Evolutionary conservation across 92 coral and sea anemone genomes (phyloP), one percentile per base, ranked within the genome.

Genomic region (Blastomussa wellsi): DNA sequence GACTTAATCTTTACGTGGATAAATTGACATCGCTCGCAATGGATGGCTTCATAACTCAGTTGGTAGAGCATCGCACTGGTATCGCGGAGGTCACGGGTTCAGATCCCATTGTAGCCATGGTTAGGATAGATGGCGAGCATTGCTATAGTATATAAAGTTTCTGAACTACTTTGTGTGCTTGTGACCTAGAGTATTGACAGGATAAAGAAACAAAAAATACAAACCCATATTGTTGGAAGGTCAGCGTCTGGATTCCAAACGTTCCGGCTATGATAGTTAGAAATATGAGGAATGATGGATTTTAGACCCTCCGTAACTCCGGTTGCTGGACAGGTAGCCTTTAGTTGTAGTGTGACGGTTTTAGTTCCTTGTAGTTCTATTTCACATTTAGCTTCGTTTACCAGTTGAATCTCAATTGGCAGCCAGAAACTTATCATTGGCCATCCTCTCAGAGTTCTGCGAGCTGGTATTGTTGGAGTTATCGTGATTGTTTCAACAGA

Each of bases 191-290:
- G n/a, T n/a, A n/a, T n/a, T n/a, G n/a, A n/a, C n/a, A n/a, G n/a
- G n/a, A n/a, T n/a, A n/a, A n/a, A n/a, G n/a, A n/a, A n/a, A n/a
- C n/a, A n/a, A n/a, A n/a, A n/a, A n/a, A n/a, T n/a, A 67, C 73
- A 28, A 26, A 67, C 73, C 73, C 73, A 67, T 11, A 67, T 67
- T 67, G 73, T 67, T 67, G 73, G 73, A 67, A 67, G 16, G 4
- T 35, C 73, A n/a, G 73, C 19, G 35, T 49, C 15, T 5, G 35
- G 16, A 16, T 22, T 35, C 73, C 35, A 67, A 26, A 67, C 26
- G 0, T 12, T 9, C 0, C 55, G 55, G 13, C 73, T 67, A 5
- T 67, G 36, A 9, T 1, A 4, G 73, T 14, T 31, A 5, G 39
- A 29, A 14, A 67, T 67, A 12, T 67, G 17, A 1, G 73, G 73